Conservation (phyloP, 2,797 vertebrate species). For the Bryconaethiops microstoma region DNA sequence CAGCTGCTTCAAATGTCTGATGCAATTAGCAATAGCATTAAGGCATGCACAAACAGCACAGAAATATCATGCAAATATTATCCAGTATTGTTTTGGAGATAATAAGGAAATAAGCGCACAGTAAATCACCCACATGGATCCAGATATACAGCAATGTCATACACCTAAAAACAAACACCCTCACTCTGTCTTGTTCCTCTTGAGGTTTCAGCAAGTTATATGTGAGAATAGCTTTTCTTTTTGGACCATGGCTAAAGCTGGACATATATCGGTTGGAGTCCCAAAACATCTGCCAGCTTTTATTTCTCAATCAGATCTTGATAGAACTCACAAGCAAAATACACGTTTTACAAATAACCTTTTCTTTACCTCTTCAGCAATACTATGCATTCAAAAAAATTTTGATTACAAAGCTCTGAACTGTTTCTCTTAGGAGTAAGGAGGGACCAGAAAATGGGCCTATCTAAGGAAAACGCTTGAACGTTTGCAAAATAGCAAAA, state of each 20-base stretch:
- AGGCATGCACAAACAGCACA: background rate
- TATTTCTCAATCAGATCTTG: background rate
- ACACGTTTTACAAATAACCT: background rate
- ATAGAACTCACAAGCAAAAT: background rate
- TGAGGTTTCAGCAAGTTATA: background rate
- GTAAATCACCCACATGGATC: background rate
- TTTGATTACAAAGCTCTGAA: too few species aligned
- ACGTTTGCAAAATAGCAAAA: background rate
- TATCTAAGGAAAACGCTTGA: background rate
- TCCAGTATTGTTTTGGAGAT: background rate
- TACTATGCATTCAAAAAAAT: background rate
- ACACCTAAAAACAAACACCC: background rate
- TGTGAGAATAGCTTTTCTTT: background rate
- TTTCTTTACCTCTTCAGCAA: background rate
- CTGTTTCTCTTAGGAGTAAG: background rate
- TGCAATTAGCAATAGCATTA: background rate
- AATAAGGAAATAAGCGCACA: background rate
- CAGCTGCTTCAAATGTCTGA: background rate
- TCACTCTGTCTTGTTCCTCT: background rate
- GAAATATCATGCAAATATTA: background rate
- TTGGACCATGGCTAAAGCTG: background rate
- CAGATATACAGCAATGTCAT: background rate
- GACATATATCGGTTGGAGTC: too few species aligned
- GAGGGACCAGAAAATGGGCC: background rate
- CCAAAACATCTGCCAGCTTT: background rate